A percentile compares a stretch with the other conserved stretches of the same genome.
phyloP scores from a whole-genome alignment of 2,113 vertebrate genomes.

The Poicephalus meyeri region DNA sequence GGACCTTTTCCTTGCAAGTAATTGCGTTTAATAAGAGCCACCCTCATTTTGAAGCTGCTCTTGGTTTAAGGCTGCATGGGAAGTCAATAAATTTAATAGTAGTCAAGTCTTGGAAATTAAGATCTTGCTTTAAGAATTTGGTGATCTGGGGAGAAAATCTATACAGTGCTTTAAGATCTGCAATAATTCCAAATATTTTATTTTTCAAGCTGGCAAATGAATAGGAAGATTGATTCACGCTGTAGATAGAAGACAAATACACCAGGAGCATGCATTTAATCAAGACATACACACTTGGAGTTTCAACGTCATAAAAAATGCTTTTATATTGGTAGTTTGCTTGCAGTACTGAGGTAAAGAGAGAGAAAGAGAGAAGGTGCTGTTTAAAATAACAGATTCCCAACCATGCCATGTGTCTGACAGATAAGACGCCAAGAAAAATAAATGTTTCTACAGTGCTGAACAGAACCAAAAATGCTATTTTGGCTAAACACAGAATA shows the following conservation, averaged over 20 bases:
- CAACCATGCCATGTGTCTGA: constrained; percentile 41
- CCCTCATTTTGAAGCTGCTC: constrained; percentile 14
- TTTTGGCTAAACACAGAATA: constrained; percentile 5
- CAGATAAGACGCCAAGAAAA: constrained; percentile 9
- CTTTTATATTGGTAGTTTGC: constrained; percentile 41
- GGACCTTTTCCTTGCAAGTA: neutral
- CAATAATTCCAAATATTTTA: neutral
- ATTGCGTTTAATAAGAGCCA: constrained; percentile 16
- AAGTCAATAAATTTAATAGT: constrained; percentile 38
- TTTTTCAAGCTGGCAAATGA: neutral
- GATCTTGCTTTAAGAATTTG: neutral
- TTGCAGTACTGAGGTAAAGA: constrained; percentile 2
- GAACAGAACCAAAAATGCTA: neutral
- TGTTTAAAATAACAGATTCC: constrained; percentile 66
- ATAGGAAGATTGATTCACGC: constrained; percentile 10
- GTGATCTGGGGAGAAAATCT: neutral
- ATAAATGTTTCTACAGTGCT: neutral
- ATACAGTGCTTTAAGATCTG: neutral
- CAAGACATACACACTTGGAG: neutral
- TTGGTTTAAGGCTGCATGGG: neutral
- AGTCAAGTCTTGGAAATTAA: neutral
- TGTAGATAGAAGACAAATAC: neutral
- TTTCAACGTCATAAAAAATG: constrained; percentile 58
- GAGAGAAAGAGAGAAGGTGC: constrained; percentile 17
- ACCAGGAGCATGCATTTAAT: constrained; percentile 30